Conservation (phyloP, 2,113 vertebrate genomes). For the Heterochromis multidens region DNA sequence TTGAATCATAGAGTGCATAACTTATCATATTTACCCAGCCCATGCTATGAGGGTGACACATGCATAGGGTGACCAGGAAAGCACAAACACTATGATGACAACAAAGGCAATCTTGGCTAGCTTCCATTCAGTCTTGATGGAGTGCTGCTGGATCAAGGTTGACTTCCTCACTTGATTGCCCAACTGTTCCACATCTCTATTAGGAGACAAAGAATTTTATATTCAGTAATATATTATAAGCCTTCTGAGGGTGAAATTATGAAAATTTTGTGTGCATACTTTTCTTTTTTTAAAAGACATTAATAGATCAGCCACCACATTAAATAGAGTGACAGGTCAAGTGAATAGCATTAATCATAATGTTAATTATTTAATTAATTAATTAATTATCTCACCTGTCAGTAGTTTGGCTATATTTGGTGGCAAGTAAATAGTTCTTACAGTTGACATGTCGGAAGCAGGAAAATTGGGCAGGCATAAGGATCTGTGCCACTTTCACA, state of each 20-base stretch:
- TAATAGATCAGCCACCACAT: no score
- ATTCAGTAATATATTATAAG: not conserved
- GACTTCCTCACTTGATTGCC: constrained; percentile 76
- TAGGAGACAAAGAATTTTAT: not conserved
- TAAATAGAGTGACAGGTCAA: no score
- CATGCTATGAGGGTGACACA: constrained; percentile 89
- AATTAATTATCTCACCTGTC: no score
- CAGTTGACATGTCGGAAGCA: no score
- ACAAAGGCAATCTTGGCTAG: constrained; percentile 90
- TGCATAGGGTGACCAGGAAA: constrained; percentile 95
- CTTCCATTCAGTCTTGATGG: constrained; percentile 91
- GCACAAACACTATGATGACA: constrained; percentile 87
- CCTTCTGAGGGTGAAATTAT: not conserved
- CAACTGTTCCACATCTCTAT: constrained; percentile 81
- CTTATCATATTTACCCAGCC: constrained; percentile 80
- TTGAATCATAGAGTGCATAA: not conserved
- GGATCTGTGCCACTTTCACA: no score
- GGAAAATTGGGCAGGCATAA: no score
- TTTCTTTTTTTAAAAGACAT: no score
- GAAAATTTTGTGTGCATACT: no score
- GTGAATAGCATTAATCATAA: no score
- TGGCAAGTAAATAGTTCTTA: no score
- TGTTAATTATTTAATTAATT: no score
- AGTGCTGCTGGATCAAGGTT: constrained; percentile 73
- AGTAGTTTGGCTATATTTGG: no score